These are phyloP conservation scores for Brachionichthys hirsutus DNA, from an alignment of 2,113 vertebrate species.

Conservation along the genomic window DNA sequence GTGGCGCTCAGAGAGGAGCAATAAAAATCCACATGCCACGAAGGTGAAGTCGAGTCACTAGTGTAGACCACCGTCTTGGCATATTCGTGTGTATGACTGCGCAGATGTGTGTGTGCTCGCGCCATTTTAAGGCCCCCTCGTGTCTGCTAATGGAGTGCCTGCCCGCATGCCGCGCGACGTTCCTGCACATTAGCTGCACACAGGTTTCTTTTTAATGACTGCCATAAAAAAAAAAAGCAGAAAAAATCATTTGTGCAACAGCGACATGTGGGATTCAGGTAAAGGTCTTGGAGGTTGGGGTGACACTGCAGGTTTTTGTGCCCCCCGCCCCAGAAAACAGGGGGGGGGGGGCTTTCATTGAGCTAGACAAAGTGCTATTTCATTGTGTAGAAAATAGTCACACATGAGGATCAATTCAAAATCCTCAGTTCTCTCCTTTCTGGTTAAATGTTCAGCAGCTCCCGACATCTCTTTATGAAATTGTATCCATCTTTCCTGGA, in stretches of 20 bases:
- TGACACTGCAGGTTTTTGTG: constrained; percentile 37
- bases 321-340: constrained; percentile 17
- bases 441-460: constrained; percentile 26
- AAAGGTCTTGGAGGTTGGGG: constrained; percentile 29
- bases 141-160: constrained; percentile 70
- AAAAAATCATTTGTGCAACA: constrained; percentile 58
- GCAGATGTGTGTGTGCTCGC: constrained; percentile 1
- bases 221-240: constrained; percentile 66
- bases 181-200: constrained; percentile 65
- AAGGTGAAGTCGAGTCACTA: constrained; percentile 58
- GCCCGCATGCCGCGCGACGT: constrained; percentile 48
- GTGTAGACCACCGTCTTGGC: constrained; percentile 48
- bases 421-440: constrained; percentile 11
- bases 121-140: constrained; percentile 64
- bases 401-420: not conserved
- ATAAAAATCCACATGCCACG: constrained; percentile 61
- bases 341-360: constrained; percentile 11
- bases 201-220: constrained; percentile 67
- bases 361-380: constrained; percentile 18
- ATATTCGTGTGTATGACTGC: constrained; percentile 11
- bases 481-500: constrained; percentile 45
- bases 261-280: constrained; percentile 45
- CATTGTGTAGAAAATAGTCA: constrained; percentile 17
- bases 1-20: constrained; percentile 24
- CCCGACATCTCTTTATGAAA: constrained; percentile 11